Evolutionary conservation across 2,113 vertebrate genomes (phyloP), one percentile per base, ranked within the genome.

Genomic region (Collichthys lucidus): DNA sequence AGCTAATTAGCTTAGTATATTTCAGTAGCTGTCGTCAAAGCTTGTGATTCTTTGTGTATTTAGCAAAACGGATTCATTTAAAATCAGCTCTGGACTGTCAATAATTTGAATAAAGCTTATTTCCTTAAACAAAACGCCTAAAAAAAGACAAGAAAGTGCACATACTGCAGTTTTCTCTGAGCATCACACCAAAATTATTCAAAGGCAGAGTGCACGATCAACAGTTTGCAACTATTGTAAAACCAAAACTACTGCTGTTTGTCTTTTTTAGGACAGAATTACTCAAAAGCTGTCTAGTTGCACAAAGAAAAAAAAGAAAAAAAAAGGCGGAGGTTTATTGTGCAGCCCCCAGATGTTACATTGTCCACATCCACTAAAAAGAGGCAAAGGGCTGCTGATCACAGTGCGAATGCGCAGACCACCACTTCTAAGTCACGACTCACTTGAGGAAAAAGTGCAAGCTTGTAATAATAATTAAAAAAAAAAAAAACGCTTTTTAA

Each of bases 361-460:
- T 40, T 40, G 35, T 40, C 29, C 26, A 29, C 20, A 3, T 61
- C 63, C 14, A 59, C 16, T 74, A 17, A 50, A 50, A 55, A 24
- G n/a, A 70, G 61, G 68, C 0, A 52, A 69, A 68, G 16, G 44
- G 42, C 20, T 70, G 52, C 31, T 66, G 55, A 63, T 26, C 44
- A 57, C 26, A 19, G 20, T 10, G 3, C 1, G 1, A 42, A 29
- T 0, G 0, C 2, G 3, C 20, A 52, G 19, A 53, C 77, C 0
- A 64, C 50, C 3, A 24, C 4, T 20, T 72, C 19, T n/a, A n/a
- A n/a, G 47, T 71, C 77, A 75, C 0, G 29, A 77, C 50, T 61
- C 57, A 40, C 24, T 1, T 10, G 20, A 63, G 44, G 47, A 73
- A 52, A 78, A 40, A 24, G 31, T 40, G 16, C 3, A 0, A 56